These are phyloP conservation scores for Chouioia cunea DNA, from an alignment of 2,888 invertebrate genomes.

Conservation along the genomic window DNA sequence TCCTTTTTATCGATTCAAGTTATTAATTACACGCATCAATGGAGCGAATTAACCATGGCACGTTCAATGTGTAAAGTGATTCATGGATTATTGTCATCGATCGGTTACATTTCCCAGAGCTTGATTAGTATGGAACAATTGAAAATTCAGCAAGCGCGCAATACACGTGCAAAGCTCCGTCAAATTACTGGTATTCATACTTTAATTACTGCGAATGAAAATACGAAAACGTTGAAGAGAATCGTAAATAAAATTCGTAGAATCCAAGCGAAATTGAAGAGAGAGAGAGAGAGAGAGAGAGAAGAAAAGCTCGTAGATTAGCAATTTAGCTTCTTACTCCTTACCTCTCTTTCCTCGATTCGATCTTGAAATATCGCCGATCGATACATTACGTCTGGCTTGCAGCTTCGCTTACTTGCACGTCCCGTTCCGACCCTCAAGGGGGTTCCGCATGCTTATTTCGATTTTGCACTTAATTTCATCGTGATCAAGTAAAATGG, in stretches of 20 bases:
- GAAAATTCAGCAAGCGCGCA: neutral
- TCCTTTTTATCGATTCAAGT: too few species aligned
- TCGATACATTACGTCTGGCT: slow-evolving; percentile 20
- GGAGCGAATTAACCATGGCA: too few species aligned
- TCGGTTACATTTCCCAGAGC: too few species aligned
- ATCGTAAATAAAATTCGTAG: neutral
- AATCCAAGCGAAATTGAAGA: slow-evolving; percentile 1
- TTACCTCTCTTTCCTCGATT: neutral
- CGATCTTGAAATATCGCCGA: slow-evolving; percentile 32
- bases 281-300: neutral
- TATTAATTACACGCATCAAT: too few species aligned
- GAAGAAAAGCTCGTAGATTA: slow-evolving; percentile 24
- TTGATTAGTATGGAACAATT: slow-evolving; percentile 9
- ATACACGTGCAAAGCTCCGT: neutral
- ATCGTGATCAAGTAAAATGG: neutral
- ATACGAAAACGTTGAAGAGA: neutral
- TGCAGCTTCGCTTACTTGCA: too few species aligned
- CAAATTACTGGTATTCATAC: slow-evolving; percentile 10
- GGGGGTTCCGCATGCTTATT: slow-evolving; percentile 17
- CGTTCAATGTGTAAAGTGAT: too few species aligned
- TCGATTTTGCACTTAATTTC: slow-evolving; percentile 37
- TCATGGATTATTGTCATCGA: too few species aligned
- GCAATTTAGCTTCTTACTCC: slow-evolving; percentile 10
- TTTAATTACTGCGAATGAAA: slow-evolving; percentile 35
- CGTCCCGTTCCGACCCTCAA: too few species aligned